Evolutionary conservation across 2,797 vertebrate species (phyloP).

Genomic region (Acanthurus tractus): DNA sequence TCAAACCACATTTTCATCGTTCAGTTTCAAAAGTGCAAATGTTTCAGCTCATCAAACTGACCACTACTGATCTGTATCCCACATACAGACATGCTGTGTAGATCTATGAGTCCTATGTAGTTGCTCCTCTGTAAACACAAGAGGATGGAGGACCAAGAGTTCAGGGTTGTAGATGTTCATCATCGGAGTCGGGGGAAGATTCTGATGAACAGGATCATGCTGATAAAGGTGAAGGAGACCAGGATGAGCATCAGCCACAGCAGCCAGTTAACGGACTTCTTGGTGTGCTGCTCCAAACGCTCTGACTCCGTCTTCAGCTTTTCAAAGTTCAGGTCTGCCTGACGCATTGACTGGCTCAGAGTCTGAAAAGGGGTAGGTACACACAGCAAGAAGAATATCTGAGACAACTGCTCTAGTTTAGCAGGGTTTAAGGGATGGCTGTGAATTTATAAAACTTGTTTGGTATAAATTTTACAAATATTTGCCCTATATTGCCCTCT

Average conservation of each 20-base stretch:
- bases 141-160: slow-evolving; percentile 34
- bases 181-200: slow-evolving; percentile 94
- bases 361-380: slow-evolving; percentile 82
- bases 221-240: slow-evolving; percentile 96
- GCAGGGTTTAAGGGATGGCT: too few relatives aligned
- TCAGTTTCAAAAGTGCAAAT: slow-evolving; percentile 49
- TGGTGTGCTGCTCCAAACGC: slow-evolving; percentile 94
- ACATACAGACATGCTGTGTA: slow-evolving; percentile 19
- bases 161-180: slow-evolving; percentile 56
- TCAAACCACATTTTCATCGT: slow-evolving; percentile 26
- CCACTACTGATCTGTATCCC: slow-evolving; percentile 34
- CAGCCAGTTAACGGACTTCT: slow-evolving; percentile 98
- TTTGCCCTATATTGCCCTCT: slow-evolving; percentile 43
- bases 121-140: slow-evolving; percentile 39
- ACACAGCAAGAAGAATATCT: not conserved
- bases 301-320: slow-evolving; percentile 96
- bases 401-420: too few relatives aligned
- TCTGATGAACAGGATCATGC: slow-evolving; percentile 98
- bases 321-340: slow-evolving; percentile 96
- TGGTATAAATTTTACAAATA: not conserved
- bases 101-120: slow-evolving; percentile 29
- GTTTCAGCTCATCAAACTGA: slow-evolving; percentile 27
- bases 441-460: not conserved
- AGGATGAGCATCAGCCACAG: slow-evolving; percentile 96
- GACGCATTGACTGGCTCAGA: slow-evolving; percentile 92